Base-by-base conservation (phyloP, 1,140 invertebrate genomes). In the Drosophila willistoni region DNA sequence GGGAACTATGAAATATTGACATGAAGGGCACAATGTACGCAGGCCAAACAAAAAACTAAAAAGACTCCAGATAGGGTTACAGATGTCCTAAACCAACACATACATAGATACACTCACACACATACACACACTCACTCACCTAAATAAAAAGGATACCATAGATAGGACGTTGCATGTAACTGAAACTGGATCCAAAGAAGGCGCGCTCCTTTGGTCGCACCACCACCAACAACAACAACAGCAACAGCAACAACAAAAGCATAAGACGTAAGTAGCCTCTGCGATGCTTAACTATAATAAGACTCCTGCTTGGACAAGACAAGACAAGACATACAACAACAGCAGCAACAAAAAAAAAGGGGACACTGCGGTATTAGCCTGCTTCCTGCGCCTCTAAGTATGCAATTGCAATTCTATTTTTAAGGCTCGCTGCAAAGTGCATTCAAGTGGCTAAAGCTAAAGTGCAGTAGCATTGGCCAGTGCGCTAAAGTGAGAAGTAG, bases 401-500 rank as follows among this genome's bases (percentile, higher is more conserved):
- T 87, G 84, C 84, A 87, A 89, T 81, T 83, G 74, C 83, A 80
- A 83, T 83, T 79, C 83, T 87, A 87, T 87, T 87, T 76, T 87
- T 87, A 83, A 76, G 73, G 83, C 73, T 72, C 74, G 59, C 41
- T n/a, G 70, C 69, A 77, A 84, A 84, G 81, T 86, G 82, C 84
- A 83, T 59, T 65, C 65, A 82, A 75, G 84, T 80, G 71, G 84
- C 80, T 80, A 74, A 87, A 87, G 84, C 80, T 80, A 74, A 87
- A 87, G 84, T 87, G 84, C 84, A 78, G 76, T 62, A 33, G 69
- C 76, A 59, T 64, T 79, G 77, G 60, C 67, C 77, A 56, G 29
- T 29, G 29, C 71, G 83, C 84, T 68, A 22, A 51, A 51, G 44
- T 51, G 19, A 51, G 17, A 51, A 19, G 44, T 22, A 22, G 17